phyloP scores from a whole-genome alignment of 2,113 vertebrate species.

The Tricholaema leucomelas region DNA sequence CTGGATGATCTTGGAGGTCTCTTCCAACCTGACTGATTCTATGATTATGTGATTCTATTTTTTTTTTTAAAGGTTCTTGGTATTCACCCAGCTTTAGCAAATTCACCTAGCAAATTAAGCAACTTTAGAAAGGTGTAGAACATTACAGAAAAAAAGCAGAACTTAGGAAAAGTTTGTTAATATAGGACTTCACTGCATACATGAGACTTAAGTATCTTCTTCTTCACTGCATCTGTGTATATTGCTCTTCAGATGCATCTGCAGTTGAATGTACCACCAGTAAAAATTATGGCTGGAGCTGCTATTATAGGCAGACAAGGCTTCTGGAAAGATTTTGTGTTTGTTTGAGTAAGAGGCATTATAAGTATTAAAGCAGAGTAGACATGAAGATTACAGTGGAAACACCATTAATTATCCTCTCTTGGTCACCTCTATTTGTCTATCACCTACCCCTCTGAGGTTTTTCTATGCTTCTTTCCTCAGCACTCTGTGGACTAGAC shows the following conservation, averaged over 20 bases:
- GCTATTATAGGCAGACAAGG: background rate
- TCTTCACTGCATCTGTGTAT: background rate
- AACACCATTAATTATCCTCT: constrained; percentile 43
- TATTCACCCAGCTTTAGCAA: background rate
- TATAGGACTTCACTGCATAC: background rate
- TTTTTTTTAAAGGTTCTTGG: too few species aligned
- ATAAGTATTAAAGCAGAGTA: background rate
- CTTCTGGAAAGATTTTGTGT: background rate
- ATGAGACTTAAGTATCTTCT: background rate
- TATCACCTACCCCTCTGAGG: constrained; percentile 41
- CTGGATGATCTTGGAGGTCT: too few species aligned
- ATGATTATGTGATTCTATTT: too few species aligned
- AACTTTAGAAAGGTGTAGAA: background rate
- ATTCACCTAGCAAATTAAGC: background rate
- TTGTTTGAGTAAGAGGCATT: background rate
- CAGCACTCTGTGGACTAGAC: constrained; percentile 1
- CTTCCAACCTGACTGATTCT: too few species aligned
- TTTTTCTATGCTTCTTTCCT: background rate
- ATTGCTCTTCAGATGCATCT: background rate
- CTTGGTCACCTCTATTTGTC: constrained; percentile 3
- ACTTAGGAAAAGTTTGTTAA: background rate
- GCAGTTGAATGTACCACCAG: background rate
- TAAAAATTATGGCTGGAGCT: background rate
- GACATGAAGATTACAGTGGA: constrained; percentile 7
- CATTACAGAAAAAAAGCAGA: background rate